phyloP scores from a whole-genome alignment of 2,113 vertebrate species.

The Rhinogobius similis region DNA sequence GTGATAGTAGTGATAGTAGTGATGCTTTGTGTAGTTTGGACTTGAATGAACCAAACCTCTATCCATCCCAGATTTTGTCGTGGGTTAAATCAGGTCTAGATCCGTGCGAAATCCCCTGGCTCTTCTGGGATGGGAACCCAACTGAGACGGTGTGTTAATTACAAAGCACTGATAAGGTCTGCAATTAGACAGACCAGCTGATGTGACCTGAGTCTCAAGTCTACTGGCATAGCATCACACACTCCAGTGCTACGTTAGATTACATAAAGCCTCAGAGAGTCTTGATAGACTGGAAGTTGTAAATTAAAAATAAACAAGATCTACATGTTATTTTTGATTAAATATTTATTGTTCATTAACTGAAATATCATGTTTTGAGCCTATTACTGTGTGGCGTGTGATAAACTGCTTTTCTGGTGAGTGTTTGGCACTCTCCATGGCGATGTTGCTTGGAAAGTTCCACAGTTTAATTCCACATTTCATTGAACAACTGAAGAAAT shows the following conservation, averaged over 20 bases:
- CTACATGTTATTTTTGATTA: no score
- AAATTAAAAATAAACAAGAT: no score
- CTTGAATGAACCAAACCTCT: no score
- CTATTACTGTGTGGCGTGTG: no score
- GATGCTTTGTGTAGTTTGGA: not conserved
- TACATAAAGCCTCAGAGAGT: no score
- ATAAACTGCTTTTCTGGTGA: no score
- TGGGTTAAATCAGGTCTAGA: not conserved
- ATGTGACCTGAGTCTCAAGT: not conserved
- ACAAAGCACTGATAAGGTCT: slow-evolving; percentile 2
- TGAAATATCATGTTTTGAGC: no score
- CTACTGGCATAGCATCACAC: not conserved
- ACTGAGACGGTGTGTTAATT: not conserved
- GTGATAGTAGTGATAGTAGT: not conserved
- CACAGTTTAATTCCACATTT: no score
- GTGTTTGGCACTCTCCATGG: no score
- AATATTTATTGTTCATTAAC: no score
- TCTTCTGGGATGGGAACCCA: not conserved
- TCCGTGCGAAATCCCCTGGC: not conserved
- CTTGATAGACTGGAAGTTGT: not conserved
- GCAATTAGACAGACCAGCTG: not conserved
- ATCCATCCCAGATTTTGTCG: not conserved
- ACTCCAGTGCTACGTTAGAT: no score
- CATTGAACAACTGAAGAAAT: no score
- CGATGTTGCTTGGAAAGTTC: not conserved